phyloP scores from a whole-genome alignment of 2,113 vertebrate genomes.

The Eurypyga helias region DNA sequence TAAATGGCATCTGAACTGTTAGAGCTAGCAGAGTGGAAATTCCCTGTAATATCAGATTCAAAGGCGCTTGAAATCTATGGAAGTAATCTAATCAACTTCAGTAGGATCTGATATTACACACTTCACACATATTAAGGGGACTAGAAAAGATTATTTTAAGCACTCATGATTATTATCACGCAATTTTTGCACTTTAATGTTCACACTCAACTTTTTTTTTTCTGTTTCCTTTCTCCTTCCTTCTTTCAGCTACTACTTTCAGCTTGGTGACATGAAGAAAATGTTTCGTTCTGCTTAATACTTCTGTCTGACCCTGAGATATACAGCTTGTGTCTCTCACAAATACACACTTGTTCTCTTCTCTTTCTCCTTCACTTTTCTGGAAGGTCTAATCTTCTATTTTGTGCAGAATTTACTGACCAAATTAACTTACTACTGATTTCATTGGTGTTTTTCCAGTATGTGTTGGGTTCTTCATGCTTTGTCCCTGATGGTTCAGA shows the following conservation, averaged over 20 bases:
- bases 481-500: not conserved
- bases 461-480: not conserved
- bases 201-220: not conserved
- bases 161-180: not conserved
- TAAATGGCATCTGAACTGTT: not conserved
- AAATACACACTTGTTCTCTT: not conserved
- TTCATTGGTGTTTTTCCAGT: not conserved
- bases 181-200: not conserved
- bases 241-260: not conserved
- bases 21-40: not conserved
- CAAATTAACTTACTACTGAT: not conserved
- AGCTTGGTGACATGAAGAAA: not conserved
- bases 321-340: not conserved
- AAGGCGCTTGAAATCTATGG: not conserved
- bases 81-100: not conserved
- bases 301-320: not conserved
- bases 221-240: not conserved
- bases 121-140: not conserved
- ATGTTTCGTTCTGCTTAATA: not conserved
- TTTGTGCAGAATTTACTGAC: not conserved
- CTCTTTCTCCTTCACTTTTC: not conserved
- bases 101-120: not conserved
- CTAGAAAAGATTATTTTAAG: not conserved
- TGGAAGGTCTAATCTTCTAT: not conserved
- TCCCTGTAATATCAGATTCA: not conserved